Conservation (phyloP, 1,140 invertebrate genomes). For the Tetramorium parvispinum region DNA sequence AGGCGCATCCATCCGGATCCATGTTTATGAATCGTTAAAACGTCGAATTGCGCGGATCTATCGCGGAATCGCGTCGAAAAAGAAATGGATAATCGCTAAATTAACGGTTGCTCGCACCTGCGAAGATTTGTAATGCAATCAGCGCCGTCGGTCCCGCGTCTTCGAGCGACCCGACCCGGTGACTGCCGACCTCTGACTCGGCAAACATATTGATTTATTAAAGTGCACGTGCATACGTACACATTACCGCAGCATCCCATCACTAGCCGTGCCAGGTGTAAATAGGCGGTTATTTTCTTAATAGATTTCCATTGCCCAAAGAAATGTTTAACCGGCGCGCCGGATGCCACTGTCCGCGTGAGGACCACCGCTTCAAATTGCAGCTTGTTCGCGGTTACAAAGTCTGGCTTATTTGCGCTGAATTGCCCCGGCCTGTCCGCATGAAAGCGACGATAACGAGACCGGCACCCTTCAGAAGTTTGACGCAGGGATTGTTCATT, state of each 20-base stretch:
- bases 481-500: slow-evolving; percentile 8
- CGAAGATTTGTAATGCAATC: slow-evolving; percentile 57
- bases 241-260: slow-evolving; percentile 55
- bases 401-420: slow-evolving; percentile 45
- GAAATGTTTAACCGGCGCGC: slow-evolving; percentile 58
- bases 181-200: slow-evolving; percentile 56
- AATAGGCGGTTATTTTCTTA: slow-evolving; percentile 71
- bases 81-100: slow-evolving; percentile 38
- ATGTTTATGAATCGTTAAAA: slow-evolving; percentile 29
- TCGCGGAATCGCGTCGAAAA: not conserved
- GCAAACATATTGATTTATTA: slow-evolving; percentile 73
- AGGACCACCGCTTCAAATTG: slow-evolving; percentile 53
- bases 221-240: slow-evolving; percentile 59
- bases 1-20: not conserved
- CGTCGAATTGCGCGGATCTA: not conserved
- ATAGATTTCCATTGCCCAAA: slow-evolving; percentile 67
- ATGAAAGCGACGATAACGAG: slow-evolving; percentile 65
- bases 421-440: slow-evolving; percentile 40
- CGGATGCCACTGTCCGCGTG: slow-evolving; percentile 33
- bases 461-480: slow-evolving; percentile 58
- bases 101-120: slow-evolving; percentile 25
- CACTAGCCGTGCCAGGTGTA: slow-evolving; percentile 45
- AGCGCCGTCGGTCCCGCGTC: slow-evolving; percentile 49
- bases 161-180: slow-evolving; percentile 52
- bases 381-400: slow-evolving; percentile 48